Evolutionary conservation across 1,140 invertebrate genomes (phyloP), one percentile per base, ranked within the genome.

Genomic region (Onthophagus taurus): DNA sequence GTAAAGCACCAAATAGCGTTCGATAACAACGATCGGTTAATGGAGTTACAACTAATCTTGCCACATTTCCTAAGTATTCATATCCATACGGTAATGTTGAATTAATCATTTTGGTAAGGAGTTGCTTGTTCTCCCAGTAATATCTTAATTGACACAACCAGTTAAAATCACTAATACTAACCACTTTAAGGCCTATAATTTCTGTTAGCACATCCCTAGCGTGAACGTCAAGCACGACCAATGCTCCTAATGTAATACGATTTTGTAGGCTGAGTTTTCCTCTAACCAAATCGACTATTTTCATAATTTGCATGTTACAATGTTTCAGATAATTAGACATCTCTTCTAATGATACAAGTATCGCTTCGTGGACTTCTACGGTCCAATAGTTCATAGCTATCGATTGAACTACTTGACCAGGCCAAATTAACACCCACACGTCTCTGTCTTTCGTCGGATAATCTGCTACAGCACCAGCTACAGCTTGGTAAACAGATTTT

Each of bases 141-240:
- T 97, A 97, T 39, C 94, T 72, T 12, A 97, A 64, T 53, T 78
- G 71, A 59, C 83, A 87, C 3, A 95, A 67, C 94, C 94, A 97
- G 39, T 85, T 78, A 60, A 97, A 96, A 57, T 96, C 90, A 49
- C 83, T 79, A 31, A 82, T 73, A 23, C 70, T 72, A 4, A 57
- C 62, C 0, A 94, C 80, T 31, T 78, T 71, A 19, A 79, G 72
- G 0, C 77, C 68, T 11, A 83, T 78, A 5, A 96, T 66, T 24
- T 77, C 72, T 17, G 75, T 70, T 3, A 95, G 64, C 1, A 94
- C 86, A 66, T 96, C 91, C 54, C 89, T 70, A 1, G 89, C 85
- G 64, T 97, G 91, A 0, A 96, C 91, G 62, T 96, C 91, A 34
- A 96, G 61, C 3, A 95, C 89, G 30, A 97, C 85, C 36, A 96